Evolutionary conservation across 2,113 vertebrate genomes (phyloP), one percentile per base, ranked within the genome.

Genomic region (Gobius niger): DNA sequence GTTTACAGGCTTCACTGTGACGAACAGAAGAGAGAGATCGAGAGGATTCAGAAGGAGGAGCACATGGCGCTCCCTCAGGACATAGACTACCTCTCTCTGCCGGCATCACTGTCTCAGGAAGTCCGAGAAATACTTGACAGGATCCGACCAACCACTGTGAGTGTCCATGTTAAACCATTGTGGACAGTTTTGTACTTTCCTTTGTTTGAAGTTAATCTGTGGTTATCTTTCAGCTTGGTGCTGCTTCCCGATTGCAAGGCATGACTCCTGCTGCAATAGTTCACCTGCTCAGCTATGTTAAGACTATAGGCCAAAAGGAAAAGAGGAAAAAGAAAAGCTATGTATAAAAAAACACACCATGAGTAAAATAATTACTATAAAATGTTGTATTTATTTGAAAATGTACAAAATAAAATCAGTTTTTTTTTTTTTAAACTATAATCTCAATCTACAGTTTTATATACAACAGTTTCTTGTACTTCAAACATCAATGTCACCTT

Each of bases 251-350:
- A 47, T 90, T 98, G 73, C 94, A 95, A 79, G 97, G 97, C 11
- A 86, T 98, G 46, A 98, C 96, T 19, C 95, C 97, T 0, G 95
- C 96, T 65, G 96, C 96, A n/a, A 68, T 98, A 0, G 18, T 95
- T 60, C 92, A 93, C 68, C 92, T 98, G 70, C 90, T 98, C 0
- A 87, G 89, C 64, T 98, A 93, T 53, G 93, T 98, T 18, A 42
- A 1, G 0, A n/a, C 78, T 80, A 40, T 11, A 7, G 40, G 82
- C 56, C 80, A 68, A 46, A 70, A 64, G 64, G 60, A 70, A 59
- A 63, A 4, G 54, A 51, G 41, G 40, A 51, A 44, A 62, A 9
- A 54, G 70, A 68, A 13, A 65, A 75, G 40, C 53, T 57, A 46
- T 51, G 19, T 61, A 52, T 78, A 44, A 70, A 16, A 16, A 49